Evolutionary conservation across 1,140 invertebrate genomes (phyloP).

Genomic region (Eciton burchellii): DNA sequence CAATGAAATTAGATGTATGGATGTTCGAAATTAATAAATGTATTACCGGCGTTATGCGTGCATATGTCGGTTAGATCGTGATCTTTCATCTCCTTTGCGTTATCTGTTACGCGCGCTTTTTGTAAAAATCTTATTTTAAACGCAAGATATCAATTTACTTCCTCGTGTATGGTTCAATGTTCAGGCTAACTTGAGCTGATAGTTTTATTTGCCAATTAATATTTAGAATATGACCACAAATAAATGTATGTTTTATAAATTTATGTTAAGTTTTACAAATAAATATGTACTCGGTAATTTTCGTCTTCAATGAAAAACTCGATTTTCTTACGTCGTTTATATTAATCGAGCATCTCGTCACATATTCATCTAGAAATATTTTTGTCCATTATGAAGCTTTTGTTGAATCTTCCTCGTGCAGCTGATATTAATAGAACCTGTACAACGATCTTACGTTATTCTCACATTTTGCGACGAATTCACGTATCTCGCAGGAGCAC

Average conservation of each 20-base stretch:
- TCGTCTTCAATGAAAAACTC: too few relatives aligned
- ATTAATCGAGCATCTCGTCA: not conserved
- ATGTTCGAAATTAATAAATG: conserved; percentile 16
- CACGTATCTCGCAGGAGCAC: not conserved
- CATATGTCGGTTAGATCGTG: not conserved
- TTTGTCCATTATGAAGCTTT: not conserved
- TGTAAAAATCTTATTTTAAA: conserved; percentile 19
- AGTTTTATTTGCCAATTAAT: not conserved
- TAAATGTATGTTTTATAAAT: not conserved
- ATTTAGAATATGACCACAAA: not conserved
- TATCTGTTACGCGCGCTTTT: conserved; percentile 1
- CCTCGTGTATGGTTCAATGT: not conserved
- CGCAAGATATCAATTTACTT: conserved; percentile 3
- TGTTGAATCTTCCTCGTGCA: not conserved
- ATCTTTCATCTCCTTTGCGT: conserved; percentile 10
- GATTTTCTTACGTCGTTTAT: too few relatives aligned
- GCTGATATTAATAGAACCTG: not conserved
- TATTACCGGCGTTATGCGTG: not conserved
- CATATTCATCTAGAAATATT: not conserved
- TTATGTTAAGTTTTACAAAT: too few relatives aligned
- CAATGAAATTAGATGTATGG: conserved; percentile 50
- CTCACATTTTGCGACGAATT: not conserved
- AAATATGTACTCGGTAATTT: too few relatives aligned
- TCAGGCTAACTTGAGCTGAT: not conserved
- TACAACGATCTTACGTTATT: not conserved